Conservation (phyloP, 2,797 vertebrate genomes). For the Ambastaia sidthimunki region DNA sequence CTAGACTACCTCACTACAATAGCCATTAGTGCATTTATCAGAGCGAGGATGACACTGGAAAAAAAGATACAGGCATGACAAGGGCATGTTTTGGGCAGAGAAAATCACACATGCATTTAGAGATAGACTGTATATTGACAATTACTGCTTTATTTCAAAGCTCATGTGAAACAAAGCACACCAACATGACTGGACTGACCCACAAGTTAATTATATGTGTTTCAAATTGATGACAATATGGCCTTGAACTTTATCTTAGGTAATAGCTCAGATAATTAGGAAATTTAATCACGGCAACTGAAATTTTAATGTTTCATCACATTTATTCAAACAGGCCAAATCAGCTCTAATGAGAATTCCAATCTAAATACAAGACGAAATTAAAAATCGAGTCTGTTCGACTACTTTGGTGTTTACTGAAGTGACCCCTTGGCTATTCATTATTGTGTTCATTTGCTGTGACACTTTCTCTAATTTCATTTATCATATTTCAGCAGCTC, state of each 20-base stretch:
- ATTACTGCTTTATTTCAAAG: neutral
- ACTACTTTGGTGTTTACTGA: slow-evolving; percentile 35
- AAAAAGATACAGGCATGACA: slow-evolving; percentile 38
- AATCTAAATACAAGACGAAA: slow-evolving; percentile 31
- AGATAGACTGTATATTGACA: slow-evolving; percentile 23
- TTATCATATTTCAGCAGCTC: slow-evolving; percentile 58
- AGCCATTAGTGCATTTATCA: slow-evolving; percentile 58
- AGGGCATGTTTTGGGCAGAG: slow-evolving; percentile 21
- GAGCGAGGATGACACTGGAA: slow-evolving; percentile 47
- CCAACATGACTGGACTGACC: slow-evolving; percentile 53
- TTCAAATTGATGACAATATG: slow-evolving; percentile 28
- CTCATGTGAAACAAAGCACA: slow-evolving; percentile 54
- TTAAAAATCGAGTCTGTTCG: slow-evolving; percentile 27
- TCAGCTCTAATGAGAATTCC: slow-evolving; percentile 35
- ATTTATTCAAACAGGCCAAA: slow-evolving; percentile 42
- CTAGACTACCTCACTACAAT: slow-evolving; percentile 51
- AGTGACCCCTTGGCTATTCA: slow-evolving; percentile 50
- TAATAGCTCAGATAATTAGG: slow-evolving; percentile 22
- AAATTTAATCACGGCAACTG: slow-evolving; percentile 36
- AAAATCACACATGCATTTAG: slow-evolving; percentile 38
- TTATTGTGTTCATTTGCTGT: slow-evolving; percentile 57
- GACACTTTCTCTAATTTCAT: slow-evolving; percentile 60
- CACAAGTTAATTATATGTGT: slow-evolving; percentile 66
- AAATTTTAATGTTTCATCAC: slow-evolving; percentile 35
- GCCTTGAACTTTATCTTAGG: slow-evolving; percentile 33